phyloP scores from a whole-genome alignment of 2,888 invertebrate species.

The Masnerella sp. region DNA sequence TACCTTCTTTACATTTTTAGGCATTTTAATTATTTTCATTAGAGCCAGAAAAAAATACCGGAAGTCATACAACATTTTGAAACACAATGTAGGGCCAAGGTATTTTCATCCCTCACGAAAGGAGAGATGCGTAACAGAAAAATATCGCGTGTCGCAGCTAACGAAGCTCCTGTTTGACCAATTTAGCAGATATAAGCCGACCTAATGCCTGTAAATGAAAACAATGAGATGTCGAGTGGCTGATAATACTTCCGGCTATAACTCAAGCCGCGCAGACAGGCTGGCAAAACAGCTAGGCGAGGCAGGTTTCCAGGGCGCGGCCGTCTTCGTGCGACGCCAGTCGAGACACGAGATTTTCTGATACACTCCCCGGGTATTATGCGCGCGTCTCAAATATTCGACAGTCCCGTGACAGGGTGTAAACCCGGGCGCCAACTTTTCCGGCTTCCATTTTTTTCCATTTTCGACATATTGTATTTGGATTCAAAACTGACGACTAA shows the following conservation, averaged over 20 bases:
- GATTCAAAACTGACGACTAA: conserved; percentile 2
- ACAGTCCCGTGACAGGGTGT: conserved; percentile 36
- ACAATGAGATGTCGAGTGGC: conserved; percentile 68
- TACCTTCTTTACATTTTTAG: too few species aligned
- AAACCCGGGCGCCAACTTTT: conserved; percentile 25
- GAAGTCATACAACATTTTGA: too few species aligned
- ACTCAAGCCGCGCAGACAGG: conserved; percentile 63
- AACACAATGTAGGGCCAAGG: too few species aligned
- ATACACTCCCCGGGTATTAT: conserved; percentile 51
- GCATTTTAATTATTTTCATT: too few species aligned
- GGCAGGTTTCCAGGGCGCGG: conserved; percentile 64
- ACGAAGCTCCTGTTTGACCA: conserved; percentile 60
- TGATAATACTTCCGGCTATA: conserved; percentile 72
- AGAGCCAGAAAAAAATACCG: too few species aligned
- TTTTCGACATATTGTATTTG: conserved; percentile 11
- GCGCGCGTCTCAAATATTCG: conserved; percentile 39
- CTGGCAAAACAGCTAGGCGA: conserved; percentile 54
- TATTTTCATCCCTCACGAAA: conserved; percentile 19
- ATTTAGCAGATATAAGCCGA: conserved; percentile 62
- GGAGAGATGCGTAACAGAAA: conserved; percentile 33
- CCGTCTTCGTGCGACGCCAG: conserved; percentile 61
- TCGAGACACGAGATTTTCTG: conserved; percentile 63
- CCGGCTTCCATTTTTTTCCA: conserved; percentile 20
- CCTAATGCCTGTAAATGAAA: conserved; percentile 69
- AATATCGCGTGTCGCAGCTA: conserved; percentile 53